Base-by-base conservation (phyloP, 2,113 vertebrate genomes). In the Clupea harengus region DNA sequence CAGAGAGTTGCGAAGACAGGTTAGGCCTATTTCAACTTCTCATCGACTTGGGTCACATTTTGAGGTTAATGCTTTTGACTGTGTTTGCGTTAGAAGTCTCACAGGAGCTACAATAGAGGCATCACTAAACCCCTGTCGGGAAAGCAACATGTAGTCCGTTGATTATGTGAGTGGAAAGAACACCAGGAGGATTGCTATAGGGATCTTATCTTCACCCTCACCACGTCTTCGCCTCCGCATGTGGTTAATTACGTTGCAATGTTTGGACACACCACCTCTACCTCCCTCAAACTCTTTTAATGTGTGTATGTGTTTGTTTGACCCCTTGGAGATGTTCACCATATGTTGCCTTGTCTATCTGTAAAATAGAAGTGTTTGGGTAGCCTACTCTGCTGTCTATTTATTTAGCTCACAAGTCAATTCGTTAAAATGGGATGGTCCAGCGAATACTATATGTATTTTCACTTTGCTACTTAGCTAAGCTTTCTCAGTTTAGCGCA, bases 401-500 rank as follows among this genome's bases (percentile, higher is more conserved):
- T 6, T 78, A 17, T 78, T 78, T 17, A 75, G 15, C 28, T 78
- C 47, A 46, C 50, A 44, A 52, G 45, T 44, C 18, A 85, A 18
- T 10, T 17, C 82, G 0, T 64, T 82, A 49, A 81, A 18, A 86
- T 82, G 60, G 81, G 4, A 32, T 84, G 87, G 7, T 50, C 15
- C 60, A 85, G 25, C 83, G 46, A 78, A 82, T 46, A 86, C 81
- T 78, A 83, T 89, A 57, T 46, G 87, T 90, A 84, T 94, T 94
- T 90, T 92, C 89, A 94, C 93, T 95, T 94, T 88, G 92, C 93
- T 92, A 92, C 90, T 91, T 92, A 86, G 91, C 90, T 93, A 90
- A 91, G 90, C 92, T 91, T 88, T 91, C 92, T 92, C 93, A 94
- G 93, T 95, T 93, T 92, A 94, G 94, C 93, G 94, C 95, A 95